Percentiles rank a stretch among this genome's conserved stretches.
phyloP scores from a whole-genome alignment of 2,113 vertebrate species.

The Pseudopipra pipra region DNA sequence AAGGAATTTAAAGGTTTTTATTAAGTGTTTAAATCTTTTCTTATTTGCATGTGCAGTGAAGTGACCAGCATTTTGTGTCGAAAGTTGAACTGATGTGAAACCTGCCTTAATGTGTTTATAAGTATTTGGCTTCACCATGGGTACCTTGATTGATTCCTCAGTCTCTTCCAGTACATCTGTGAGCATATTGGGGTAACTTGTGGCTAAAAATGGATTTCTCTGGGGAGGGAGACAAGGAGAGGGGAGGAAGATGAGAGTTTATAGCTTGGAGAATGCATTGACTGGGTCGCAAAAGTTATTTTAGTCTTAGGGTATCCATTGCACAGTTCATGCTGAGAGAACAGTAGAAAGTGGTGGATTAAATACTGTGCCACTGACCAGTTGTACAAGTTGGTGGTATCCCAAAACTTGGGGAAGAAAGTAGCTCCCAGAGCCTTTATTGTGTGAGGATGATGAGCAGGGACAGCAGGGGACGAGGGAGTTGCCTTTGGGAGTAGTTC shows the following conservation, averaged over 20 bases:
- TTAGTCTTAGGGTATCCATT: neutral
- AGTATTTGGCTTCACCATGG: conserved; percentile 58
- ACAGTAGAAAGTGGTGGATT: neutral
- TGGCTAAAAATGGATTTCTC: neutral
- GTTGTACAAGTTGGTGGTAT: conserved; percentile 43
- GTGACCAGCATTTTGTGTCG: conserved; percentile 55
- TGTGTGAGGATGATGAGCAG: neutral
- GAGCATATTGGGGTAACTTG: conserved; percentile 29
- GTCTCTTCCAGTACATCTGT: conserved; percentile 44
- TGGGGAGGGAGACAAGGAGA: neutral
- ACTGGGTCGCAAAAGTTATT: neutral
- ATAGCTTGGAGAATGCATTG: neutral
- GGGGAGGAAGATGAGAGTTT: neutral
- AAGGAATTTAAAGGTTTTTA: conserved; percentile 53
- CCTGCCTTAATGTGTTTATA: conserved; percentile 61
- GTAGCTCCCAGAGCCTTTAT: conserved; percentile 67
- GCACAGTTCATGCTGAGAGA: neutral
- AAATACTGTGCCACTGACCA: neutral
- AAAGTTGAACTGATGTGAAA: conserved; percentile 38
- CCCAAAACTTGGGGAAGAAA: conserved; percentile 62
- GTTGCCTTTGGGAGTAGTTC: conserved; percentile 4
- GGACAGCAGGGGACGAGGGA: neutral
- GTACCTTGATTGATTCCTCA: conserved; percentile 42
- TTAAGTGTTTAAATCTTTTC: conserved; percentile 55
- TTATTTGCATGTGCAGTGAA: conserved; percentile 65